Evolutionary conservation across 2,797 vertebrate genomes (phyloP), one percentile per base, ranked within the genome.

Genomic region (Podarcis siculus): DNA sequence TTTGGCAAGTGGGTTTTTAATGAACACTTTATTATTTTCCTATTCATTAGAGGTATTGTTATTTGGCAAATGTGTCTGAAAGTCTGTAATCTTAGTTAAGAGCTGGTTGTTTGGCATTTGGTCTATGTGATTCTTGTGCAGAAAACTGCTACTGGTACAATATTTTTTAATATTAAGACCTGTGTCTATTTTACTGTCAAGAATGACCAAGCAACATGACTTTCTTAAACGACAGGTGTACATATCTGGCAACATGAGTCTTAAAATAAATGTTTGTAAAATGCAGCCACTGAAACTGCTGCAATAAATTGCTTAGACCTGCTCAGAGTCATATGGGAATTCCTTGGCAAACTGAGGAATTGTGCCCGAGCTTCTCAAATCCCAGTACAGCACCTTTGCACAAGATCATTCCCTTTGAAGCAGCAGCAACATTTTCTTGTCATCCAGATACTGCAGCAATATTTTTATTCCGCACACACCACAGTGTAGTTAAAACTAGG

Each of bases 401-500:
- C 83, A 89, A 92, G 27, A 71, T 58, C 13, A 71, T 61, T 84
- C 35, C 19, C 79, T 12, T 85, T 90, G 78, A 90, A 92, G 94
- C 93, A 35, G 77, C 66, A 92, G 71, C 6, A 12, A 64, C 0
- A 0, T 86, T 93, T 87, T 88, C 91, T 94, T 95, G 82, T 92
- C 55, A 84, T 95, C 55, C 71, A 25, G 30, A 93, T 92, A 94
- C 5, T 89, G 81, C 85, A 85, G 67, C 78, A 76, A 75, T 94
- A 92, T 91, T 96, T 95, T 89, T 76, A 91, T 64, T 86, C 13
- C 87, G 87, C 94, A 91, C 91, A 92, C 85, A 89, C 89, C 84
- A 64, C 77, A 90, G 90, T 91, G 84, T 82, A 87, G 84, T 93
- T 95, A 94, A 90, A 95, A 13, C 75, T 75, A 81, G 13, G 1